phyloP scores from a whole-genome alignment of 2,888 invertebrate species.

The Arge pagana region DNA sequence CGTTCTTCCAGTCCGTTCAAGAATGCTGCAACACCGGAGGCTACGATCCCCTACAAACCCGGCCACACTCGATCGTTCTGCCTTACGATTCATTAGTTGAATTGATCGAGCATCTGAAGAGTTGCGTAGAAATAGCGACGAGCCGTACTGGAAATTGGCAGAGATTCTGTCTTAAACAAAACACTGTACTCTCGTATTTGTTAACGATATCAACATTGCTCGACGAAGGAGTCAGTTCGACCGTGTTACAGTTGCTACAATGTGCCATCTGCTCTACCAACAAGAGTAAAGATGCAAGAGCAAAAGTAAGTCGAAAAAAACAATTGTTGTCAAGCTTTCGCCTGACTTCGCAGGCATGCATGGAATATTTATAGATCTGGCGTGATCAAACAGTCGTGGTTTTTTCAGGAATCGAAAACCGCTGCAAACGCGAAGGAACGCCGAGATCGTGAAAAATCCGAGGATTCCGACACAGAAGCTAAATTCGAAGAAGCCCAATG shows the following conservation, averaged over 20 bases:
- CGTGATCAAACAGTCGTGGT: no score
- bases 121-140: slow-evolving; percentile 90
- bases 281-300: slow-evolving; percentile 45
- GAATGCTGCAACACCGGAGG: slow-evolving; percentile 64
- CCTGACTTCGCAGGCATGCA: no score
- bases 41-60: slow-evolving; percentile 57
- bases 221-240: slow-evolving; percentile 90
- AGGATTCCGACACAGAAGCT: slow-evolving; percentile 69
- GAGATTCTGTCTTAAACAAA: slow-evolving; percentile 77
- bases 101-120: slow-evolving; percentile 92
- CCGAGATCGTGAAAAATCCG: slow-evolving; percentile 70
- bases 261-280: slow-evolving; percentile 77
- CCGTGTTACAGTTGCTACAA: slow-evolving; percentile 87
- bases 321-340: no score
- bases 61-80: slow-evolving; percentile 63
- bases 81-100: slow-evolving; percentile 91
- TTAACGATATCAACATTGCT: slow-evolving; percentile 78
- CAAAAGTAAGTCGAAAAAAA: slow-evolving; percentile 44
- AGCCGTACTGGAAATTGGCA: slow-evolving; percentile 96
- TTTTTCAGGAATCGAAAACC: slow-evolving; percentile 37
- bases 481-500: slow-evolving; percentile 72
- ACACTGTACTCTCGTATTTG: slow-evolving; percentile 80
- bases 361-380: no score
- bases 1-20: slow-evolving; percentile 57
- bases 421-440: slow-evolving; percentile 55